Base-by-base conservation (phyloP, 2,797 vertebrate genomes). In the Hozukius guyotensis region DNA sequence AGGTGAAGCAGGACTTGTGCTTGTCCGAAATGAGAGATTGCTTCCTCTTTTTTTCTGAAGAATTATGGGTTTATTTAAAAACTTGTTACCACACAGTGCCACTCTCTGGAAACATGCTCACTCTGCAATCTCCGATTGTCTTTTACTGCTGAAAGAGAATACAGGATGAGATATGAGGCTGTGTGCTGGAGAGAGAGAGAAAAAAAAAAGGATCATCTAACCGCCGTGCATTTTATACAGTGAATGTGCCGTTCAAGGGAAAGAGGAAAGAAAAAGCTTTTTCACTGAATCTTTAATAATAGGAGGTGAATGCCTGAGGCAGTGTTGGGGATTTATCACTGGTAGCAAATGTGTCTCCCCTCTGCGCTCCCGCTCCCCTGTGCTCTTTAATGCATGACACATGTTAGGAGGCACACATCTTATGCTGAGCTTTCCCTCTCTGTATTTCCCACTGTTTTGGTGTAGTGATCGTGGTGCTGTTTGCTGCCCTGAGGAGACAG, bases 401-500 rank as follows among this genome's bases (percentile, higher is more conserved):
- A 90, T 89, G 91, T 94, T 94, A 82, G 86, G 62, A 93, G 86
- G 90, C 82, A 86, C 90, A 88, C 86, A 74, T 92, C 90, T 92
- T 84, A 88, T 64, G 82, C 89, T 80, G 81, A 79, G 81, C 82
- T 84, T 36, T 82, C 62, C 77, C 77, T 84, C 88, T 78, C 85
- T 83, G 75, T 65, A 5, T 87, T 64, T 78, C 78, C 70, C 75
- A 74, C 80, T 86, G 77, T 84, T 88, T 90, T 70, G 79, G 63
- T 83, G 78, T 89, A 99, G 98, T 99, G 94, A 99, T 99, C 90
- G 99, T 99, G 89, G 98, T 99, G 67, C 94, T 99, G 88, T 99
- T 99, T 87, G 97, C 98, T 59, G 97, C 98, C 84, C 95, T 99
- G 89, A 97, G 97, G 91, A 96, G 97, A 69, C 98, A 99, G 92